Percentiles rank a stretch among this genome's conserved stretches.
phyloP scores from a whole-genome alignment of 2,888 invertebrate genomes.

The Spodoptera littoralis region DNA sequence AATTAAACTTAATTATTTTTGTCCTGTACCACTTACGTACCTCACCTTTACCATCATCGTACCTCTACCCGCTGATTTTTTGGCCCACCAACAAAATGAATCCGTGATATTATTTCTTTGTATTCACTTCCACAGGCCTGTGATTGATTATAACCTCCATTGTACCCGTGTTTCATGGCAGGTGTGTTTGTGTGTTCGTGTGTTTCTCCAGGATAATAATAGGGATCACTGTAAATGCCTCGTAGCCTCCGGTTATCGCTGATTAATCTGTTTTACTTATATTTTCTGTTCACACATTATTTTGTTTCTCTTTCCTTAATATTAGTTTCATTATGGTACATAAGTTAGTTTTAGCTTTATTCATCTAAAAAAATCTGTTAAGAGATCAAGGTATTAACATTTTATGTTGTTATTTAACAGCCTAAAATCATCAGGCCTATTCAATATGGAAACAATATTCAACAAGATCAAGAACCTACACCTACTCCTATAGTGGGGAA shows the following conservation, averaged over 20 bases:
- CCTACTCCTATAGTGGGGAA: too few species aligned
- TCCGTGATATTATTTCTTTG: constrained; percentile 70
- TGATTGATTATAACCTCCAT: constrained; percentile 71
- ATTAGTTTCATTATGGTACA: background rate
- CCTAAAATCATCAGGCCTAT: too few species aligned
- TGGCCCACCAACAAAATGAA: constrained; percentile 59
- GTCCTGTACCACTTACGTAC: too few species aligned
- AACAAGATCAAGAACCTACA: too few species aligned
- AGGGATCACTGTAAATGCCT: constrained; percentile 47
- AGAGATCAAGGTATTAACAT: too few species aligned
- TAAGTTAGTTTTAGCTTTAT: too few species aligned
- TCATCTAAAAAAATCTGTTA: too few species aligned
- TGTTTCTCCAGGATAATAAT: constrained; percentile 19
- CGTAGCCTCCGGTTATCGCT: constrained; percentile 26
- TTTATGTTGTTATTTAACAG: too few species aligned
- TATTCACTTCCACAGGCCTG: constrained; percentile 59
- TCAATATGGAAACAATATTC: too few species aligned
- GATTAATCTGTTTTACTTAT: constrained; percentile 41
- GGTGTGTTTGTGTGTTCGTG: constrained; percentile 62
- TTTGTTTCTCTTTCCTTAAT: background rate
- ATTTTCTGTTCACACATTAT: constrained; percentile 9
- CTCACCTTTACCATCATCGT: too few species aligned
- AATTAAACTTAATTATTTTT: too few species aligned
- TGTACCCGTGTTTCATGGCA: constrained; percentile 62
- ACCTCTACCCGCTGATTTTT: constrained; percentile 26